Evolutionary conservation across 2,797 vertebrate species (phyloP).

Genomic region (Poeciliopsis gracilis): DNA sequence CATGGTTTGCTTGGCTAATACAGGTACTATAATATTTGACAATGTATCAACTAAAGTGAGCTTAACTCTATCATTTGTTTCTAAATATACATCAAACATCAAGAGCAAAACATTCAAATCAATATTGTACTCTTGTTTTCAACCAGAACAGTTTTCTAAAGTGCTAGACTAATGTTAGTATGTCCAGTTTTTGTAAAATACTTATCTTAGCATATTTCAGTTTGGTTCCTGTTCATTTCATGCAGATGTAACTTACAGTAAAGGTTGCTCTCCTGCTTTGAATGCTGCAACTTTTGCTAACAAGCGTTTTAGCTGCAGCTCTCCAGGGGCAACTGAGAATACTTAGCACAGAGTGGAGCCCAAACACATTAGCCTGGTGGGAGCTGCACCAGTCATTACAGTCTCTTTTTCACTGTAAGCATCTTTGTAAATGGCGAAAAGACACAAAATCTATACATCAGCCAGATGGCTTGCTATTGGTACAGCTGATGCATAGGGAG

Average conservation of each 20-base stretch:
- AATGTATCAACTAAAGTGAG: background rate
- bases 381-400: background rate
- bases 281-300: background rate
- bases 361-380: background rate
- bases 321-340: background rate
- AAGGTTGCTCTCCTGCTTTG: background rate
- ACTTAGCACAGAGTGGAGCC: background rate
- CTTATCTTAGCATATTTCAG: background rate
- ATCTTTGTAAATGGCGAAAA: background rate
- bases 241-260: background rate
- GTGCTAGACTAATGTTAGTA: background rate
- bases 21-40: background rate
- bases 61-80: background rate
- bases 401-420: background rate
- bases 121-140: background rate
- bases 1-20: background rate
- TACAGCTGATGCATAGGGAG: background rate
- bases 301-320: background rate
- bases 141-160: background rate
- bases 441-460: background rate
- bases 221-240: background rate
- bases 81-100: background rate
- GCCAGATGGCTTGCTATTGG: background rate
- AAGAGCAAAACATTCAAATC: background rate
- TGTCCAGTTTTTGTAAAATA: background rate